Percentiles rank a stretch among this genome's conserved stretches.
Evolutionary conservation across 2,797 vertebrate genomes (phyloP).

Genomic region (Hoplostethus atlanticus): DNA sequence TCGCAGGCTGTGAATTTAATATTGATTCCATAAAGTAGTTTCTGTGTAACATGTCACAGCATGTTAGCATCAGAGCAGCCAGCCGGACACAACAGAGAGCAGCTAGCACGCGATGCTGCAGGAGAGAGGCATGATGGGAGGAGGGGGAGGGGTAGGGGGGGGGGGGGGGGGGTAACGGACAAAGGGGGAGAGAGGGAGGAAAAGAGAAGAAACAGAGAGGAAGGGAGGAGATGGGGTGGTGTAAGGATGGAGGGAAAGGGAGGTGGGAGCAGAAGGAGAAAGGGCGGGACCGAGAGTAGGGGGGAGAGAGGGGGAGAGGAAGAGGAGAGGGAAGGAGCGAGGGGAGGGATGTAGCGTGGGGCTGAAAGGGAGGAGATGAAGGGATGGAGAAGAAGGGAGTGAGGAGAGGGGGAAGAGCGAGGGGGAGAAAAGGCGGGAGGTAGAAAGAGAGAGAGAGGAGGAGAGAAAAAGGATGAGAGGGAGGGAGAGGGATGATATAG

Average conservation of each 20-base stretch:
- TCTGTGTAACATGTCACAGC: conserved; percentile 98
- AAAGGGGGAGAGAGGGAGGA: neutral
- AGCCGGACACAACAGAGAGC: conserved; percentile 87
- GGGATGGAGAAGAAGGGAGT: neutral
- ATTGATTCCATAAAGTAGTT: conserved; percentile 99
- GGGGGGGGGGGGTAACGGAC: accelerated
- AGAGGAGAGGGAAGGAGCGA: neutral
- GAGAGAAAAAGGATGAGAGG: neutral
- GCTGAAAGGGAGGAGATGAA: too few relatives aligned
- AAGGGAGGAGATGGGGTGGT: accelerated
- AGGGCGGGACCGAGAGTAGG: neutral
- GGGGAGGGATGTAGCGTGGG: too few relatives aligned
- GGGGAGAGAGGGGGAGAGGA: neutral
- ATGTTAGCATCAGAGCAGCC: conserved; percentile 89
- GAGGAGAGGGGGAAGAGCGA: neutral
- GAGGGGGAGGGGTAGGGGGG: neutral
- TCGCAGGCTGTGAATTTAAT: conserved; percentile 97
- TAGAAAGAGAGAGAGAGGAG: neutral
- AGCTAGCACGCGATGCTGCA: conserved; percentile 92
- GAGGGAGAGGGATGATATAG: neutral
- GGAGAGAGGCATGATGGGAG: conserved; percentile 51
- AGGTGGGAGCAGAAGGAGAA: neutral
- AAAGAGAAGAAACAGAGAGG: accelerated
- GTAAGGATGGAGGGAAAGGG: neutral
- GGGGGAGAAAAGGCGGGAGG: neutral